Conservation (phyloP, 2,797 vertebrate species). For the Oreochromis mossambicus region DNA sequence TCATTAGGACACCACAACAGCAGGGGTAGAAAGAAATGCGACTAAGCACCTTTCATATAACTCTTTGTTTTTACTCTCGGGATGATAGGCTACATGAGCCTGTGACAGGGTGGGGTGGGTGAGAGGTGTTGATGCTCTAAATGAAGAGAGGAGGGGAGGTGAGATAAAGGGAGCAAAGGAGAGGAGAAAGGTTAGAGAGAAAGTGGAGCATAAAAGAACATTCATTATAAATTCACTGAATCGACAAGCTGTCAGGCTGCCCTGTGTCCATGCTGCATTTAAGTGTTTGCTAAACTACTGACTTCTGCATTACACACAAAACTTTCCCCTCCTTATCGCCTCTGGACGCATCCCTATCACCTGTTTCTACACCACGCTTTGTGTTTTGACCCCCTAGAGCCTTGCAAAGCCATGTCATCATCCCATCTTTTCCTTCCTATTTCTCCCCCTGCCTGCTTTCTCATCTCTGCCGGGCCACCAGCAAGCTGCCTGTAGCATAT, state of each 20-base stretch:
- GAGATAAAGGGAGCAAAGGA: constrained; percentile 26
- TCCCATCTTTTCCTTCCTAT: constrained; percentile 22
- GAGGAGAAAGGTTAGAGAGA: constrained; percentile 55
- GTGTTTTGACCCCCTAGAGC: constrained; percentile 23
- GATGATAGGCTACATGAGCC: constrained; percentile 58
- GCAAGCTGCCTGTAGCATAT: constrained; percentile 64
- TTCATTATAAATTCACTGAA: constrained; percentile 72
- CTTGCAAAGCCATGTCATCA: constrained; percentile 38
- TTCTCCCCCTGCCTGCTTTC: neutral
- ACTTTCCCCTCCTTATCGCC: constrained; percentile 31
- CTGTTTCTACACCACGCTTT: constrained; percentile 7
- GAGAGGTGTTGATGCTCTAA: constrained; percentile 9
- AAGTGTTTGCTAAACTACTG: constrained; percentile 37
- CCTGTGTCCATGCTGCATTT: constrained; percentile 31
- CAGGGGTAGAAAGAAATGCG: constrained; percentile 43
- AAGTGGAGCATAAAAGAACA: constrained; percentile 62
- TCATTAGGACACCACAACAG: constrained; percentile 65
- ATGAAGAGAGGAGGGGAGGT: constrained; percentile 14
- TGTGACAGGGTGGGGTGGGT: constrained; percentile 41
- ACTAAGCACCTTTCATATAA: constrained; percentile 59
- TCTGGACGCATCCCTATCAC: constrained; percentile 18
- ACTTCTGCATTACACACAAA: constrained; percentile 43
- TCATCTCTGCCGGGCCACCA: constrained; percentile 28
- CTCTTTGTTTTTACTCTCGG: constrained; percentile 54
- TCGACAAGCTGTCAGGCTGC: constrained; percentile 70